Conservation (phyloP, 2,113 vertebrate species). For the Eidolon helvum region DNA sequence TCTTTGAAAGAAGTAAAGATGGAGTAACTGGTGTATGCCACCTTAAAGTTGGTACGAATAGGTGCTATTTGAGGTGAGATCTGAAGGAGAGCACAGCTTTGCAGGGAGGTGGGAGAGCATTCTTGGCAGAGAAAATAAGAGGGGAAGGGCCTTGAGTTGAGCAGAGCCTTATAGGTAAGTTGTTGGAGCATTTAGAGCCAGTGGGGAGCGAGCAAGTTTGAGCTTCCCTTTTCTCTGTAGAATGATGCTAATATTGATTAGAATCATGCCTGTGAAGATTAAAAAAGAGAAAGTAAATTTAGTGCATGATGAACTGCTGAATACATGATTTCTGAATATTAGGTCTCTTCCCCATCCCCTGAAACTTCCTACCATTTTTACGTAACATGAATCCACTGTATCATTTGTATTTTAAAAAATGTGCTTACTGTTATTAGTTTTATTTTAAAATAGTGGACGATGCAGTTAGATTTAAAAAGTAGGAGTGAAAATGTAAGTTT, state of each 20-base stretch:
- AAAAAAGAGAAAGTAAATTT: slow-evolving; percentile 29
- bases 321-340: not conserved
- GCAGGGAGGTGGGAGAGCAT: not conserved
- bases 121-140: not conserved
- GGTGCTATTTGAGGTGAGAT: not conserved
- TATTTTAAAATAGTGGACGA: not conserved
- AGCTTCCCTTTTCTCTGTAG: not conserved
- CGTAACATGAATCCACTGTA: not conserved
- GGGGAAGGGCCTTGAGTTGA: slow-evolving; percentile 4
- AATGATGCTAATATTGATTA: not conserved
- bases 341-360: not conserved
- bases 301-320: not conserved
- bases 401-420: slow-evolving; percentile 33
- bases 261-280: not conserved
- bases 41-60: not conserved
- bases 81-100: not conserved
- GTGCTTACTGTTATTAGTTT: not conserved
- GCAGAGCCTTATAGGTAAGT: not conserved
- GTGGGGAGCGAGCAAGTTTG: not conserved
- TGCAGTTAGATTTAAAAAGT: not conserved
- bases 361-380: not conserved
- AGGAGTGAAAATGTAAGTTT: slow-evolving; percentile 27
- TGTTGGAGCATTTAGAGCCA: not conserved
- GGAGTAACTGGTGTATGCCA: not conserved
- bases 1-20: not conserved